Conservation (phyloP, 2,797 vertebrate genomes). For the Tolypeutes matacus region DNA sequence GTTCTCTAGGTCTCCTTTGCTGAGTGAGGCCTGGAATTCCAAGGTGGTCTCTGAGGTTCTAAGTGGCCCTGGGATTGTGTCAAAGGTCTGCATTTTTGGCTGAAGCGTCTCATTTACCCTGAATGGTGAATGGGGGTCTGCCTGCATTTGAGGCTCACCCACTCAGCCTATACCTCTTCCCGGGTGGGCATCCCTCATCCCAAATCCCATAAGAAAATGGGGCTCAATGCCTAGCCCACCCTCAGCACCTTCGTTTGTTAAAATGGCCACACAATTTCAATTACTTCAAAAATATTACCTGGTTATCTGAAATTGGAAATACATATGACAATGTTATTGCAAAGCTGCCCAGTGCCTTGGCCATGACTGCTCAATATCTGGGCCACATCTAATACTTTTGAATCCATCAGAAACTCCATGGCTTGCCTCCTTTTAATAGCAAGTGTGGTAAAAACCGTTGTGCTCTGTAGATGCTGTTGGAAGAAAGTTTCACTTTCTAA, state of each 20-base stretch:
- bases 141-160: not conserved
- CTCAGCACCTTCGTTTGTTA: not conserved
- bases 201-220: not conserved
- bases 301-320: not conserved
- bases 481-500: not conserved
- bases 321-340: accelerated
- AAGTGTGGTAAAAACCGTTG: accelerated
- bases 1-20: not conserved
- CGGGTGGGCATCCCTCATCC: not conserved
- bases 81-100: not conserved
- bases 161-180: no score
- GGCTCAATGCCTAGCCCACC: not conserved
- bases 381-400: not conserved
- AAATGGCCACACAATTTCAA: not conserved
- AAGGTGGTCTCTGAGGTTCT: not conserved
- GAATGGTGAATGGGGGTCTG: not conserved
- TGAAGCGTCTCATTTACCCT: not conserved
- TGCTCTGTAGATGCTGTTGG: no score
- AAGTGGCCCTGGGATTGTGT: not conserved
- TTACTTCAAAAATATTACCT: not conserved
- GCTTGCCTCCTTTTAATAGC: accelerated
- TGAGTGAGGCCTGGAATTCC: not conserved
- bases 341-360: accelerated
- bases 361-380: not conserved
- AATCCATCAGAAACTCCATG: not conserved